Evolutionary conservation across 2,888 invertebrate species (phyloP).

Genomic region (Drosophila paramelanica): DNA sequence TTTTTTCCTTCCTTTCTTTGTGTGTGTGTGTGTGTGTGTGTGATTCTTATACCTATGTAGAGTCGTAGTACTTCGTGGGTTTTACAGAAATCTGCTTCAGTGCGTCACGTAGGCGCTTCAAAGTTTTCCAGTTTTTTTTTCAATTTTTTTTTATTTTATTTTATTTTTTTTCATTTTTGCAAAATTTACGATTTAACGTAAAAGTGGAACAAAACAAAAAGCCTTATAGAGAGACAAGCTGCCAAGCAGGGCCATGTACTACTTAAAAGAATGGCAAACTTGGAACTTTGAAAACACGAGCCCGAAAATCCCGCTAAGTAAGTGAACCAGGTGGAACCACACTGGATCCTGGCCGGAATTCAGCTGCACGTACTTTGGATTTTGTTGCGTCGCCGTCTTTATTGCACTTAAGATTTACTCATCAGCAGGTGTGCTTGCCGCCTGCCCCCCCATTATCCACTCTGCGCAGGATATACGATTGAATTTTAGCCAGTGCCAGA

Average conservation of each 20-base stretch:
- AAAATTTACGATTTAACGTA: constrained; percentile 82
- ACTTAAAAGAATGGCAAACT: constrained; percentile 75
- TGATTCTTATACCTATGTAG: constrained; percentile 30
- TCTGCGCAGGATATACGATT: constrained; percentile 58
- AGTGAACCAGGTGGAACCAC: constrained; percentile 56
- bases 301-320: constrained; percentile 82
- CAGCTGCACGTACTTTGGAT: constrained; percentile 82
- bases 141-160: constrained; percentile 20
- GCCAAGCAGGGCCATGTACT: constrained; percentile 61
- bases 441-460: constrained; percentile 3
- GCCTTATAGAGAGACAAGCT: constrained; percentile 25
- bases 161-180: constrained; percentile 31
- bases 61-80: constrained; percentile 32
- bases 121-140: constrained; percentile 59
- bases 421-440: constrained; percentile 78
- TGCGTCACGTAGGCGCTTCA: constrained; percentile 83
- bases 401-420: constrained; percentile 82
- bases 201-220: constrained; percentile 72
- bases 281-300: constrained; percentile 65
- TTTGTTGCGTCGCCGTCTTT: constrained; percentile 75
- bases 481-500: constrained; percentile 64
- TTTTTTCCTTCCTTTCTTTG: constrained; percentile 18
- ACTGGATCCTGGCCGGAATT: constrained; percentile 33
- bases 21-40: constrained; percentile 3
- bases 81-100: constrained; percentile 72